phyloP scores from a whole-genome alignment of 2,113 vertebrate genomes.

The Stomatorhinus ivindoensis region DNA sequence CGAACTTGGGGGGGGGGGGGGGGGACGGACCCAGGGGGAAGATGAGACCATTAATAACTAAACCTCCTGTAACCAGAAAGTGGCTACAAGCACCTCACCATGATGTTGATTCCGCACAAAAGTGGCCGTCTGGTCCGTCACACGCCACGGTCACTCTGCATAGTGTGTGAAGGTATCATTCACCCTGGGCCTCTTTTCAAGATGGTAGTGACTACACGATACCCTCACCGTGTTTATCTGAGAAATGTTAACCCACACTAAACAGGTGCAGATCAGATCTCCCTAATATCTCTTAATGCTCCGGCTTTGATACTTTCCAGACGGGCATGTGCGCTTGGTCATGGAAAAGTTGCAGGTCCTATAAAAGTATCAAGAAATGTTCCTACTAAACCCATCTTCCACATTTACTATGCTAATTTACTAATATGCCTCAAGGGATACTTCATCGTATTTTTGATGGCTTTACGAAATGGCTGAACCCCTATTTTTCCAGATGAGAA shows the following conservation, averaged over 20 bases:
- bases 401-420: neutral
- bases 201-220: neutral
- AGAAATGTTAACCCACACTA: neutral
- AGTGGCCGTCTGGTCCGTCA: neutral
- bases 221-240: neutral
- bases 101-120: neutral
- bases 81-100: neutral
- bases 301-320: neutral
- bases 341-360: neutral
- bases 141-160: neutral
- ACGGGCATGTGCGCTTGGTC: neutral
- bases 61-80: neutral
- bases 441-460: neutral
- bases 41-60: neutral
- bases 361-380: neutral
- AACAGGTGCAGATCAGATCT: neutral
- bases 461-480: neutral
- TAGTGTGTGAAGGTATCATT: neutral
- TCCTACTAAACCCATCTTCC: neutral
- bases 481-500: neutral
- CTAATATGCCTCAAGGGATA: neutral
- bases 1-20: neutral
- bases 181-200: neutral
- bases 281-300: neutral
- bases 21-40: neutral